A percentile compares a stretch with the other conserved stretches of the same genome.
These are phyloP conservation scores for Eurystomus gularis DNA, from an alignment of 2,113 vertebrate species.

Conservation along the genomic window DNA sequence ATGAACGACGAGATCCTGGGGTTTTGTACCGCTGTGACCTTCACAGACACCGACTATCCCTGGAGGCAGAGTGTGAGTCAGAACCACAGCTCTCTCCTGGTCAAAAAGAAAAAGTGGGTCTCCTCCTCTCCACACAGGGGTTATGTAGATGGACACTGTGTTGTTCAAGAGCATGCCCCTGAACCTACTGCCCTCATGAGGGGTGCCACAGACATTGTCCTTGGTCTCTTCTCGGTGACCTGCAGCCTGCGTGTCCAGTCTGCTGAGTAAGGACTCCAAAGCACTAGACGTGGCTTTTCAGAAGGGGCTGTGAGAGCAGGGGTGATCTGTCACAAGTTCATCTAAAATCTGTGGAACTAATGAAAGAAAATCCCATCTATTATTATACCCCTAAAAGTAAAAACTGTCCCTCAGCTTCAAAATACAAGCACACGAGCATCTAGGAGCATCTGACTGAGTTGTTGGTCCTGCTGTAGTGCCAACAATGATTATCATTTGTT, in stretches of 20 bases:
- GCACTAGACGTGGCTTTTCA: not conserved
- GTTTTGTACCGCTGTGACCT: not conserved
- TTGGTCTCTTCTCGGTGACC: not conserved
- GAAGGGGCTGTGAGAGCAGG: not conserved
- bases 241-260: not conserved
- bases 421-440: not conserved
- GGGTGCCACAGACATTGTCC: not conserved
- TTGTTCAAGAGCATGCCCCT: not conserved
- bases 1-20: not conserved
- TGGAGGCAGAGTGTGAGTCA: not conserved
- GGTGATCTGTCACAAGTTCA: not conserved
- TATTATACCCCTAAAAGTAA: not conserved
- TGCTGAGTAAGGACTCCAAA: not conserved
- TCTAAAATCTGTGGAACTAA: not conserved
- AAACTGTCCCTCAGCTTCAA: not conserved
- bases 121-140: not conserved
- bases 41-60: not conserved
- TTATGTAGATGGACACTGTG: fast-evolving
- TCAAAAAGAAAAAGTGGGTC: not conserved
- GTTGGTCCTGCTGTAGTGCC: not conserved
- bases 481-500: not conserved
- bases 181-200: not conserved
- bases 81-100: not conserved
- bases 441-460: not conserved
- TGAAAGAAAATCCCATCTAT: not conserved